phyloP scores from a whole-genome alignment of 2,888 invertebrate species.

The Agriopis leucophaearia region DNA sequence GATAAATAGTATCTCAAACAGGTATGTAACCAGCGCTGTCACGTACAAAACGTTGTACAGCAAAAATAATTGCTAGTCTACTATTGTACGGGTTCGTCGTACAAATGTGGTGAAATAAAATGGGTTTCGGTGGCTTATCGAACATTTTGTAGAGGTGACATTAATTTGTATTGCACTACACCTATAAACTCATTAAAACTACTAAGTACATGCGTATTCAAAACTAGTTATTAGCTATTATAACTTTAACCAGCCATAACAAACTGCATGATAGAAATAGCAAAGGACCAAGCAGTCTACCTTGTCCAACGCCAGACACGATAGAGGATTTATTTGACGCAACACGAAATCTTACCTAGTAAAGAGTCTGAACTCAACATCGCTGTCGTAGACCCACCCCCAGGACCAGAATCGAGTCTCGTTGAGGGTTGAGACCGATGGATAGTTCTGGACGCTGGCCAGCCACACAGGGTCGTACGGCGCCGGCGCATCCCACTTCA shows the following conservation, averaged over 20 bases:
- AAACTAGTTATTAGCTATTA: no score
- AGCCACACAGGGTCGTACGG: conserved; percentile 84
- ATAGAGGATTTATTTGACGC: background rate
- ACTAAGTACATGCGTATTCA: no score
- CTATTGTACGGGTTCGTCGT: conserved; percentile 35
- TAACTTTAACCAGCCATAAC: no score
- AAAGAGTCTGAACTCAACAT: conserved; percentile 78
- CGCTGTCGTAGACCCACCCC: conserved; percentile 77
- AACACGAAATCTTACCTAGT: conserved; percentile 41
- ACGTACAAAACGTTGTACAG: conserved; percentile 41
- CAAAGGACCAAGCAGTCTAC: background rate
- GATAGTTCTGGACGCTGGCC: conserved; percentile 75
- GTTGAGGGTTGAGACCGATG: conserved; percentile 63
- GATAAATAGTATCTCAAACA: conserved; percentile 35
- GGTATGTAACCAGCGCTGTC: conserved; percentile 34
- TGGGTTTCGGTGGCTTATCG: background rate
- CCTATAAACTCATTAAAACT: background rate
- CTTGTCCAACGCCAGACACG: background rate
- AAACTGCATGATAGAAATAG: background rate
- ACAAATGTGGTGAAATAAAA: conserved; percentile 39
- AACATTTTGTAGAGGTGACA: background rate
- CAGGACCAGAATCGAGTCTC: conserved; percentile 74
- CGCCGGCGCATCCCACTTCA: conserved; percentile 75
- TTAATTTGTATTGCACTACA: background rate
- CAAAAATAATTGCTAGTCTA: conserved; percentile 43